Evolutionary conservation across 2,113 vertebrate genomes (phyloP), one percentile per base, ranked within the genome.

Genomic region (Morone saxatilis): DNA sequence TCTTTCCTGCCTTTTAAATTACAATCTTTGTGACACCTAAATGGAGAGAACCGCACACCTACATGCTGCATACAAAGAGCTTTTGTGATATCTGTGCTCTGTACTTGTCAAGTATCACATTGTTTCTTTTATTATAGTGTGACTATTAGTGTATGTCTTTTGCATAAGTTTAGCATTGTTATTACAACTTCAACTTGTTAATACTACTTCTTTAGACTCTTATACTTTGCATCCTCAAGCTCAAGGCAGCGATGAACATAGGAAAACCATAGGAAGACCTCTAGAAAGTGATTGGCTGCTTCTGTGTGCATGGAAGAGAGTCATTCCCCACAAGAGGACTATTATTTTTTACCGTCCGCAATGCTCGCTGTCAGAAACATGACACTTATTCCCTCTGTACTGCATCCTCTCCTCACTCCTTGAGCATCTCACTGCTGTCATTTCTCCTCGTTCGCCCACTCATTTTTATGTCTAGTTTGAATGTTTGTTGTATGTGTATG

Each of bases 1-100:
- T 88, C 68, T 51, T 78, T 62, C 63, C 65, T 80, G 48, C 66
- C 68, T 78, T 87, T 90, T 83, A 80, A 86, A 82, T 80, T 80
- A 63, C 78, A 77, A 81, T 87, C 78, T 73, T 76, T 79, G 51
- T 69, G 69, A 61, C 76, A 63, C 53, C n/a, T 51, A 69, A 70
- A 76, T 62, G 61, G 13, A 84, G 63, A 80, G 63, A 80, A 65
- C 17, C 0, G 11, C 75, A 86, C 80, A 86, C 82, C 76, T 81
- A 81, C 86, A 83, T 31, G n/a, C 67, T 71, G 54, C 43, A 47
- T 19, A 60, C 71, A 83, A 47, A 81, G 25, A 72, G 36, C 71
- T 73, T 83, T 70, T 76, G 69, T 84, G n/a, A 56, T 76, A 45
- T 43, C 20, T 5, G 25, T 47, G 17, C 47, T 54, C 22, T 40